Evolutionary conservation across 1,140 invertebrate species (phyloP).

Genomic region (Drosophila bocqueti): DNA sequence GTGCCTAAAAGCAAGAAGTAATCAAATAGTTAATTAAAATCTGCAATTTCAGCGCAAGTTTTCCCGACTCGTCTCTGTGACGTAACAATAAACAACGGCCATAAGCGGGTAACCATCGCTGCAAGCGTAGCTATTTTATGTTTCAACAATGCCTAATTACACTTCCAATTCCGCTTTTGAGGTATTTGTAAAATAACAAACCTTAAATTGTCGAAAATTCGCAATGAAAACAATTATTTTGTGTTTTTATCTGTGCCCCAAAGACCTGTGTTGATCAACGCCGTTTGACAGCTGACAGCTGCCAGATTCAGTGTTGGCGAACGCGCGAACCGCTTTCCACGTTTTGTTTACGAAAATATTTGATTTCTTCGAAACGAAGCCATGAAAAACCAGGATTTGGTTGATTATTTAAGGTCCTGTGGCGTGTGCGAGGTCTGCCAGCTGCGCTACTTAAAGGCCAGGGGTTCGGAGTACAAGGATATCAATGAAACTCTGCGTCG

Average conservation of each 20-base stretch:
- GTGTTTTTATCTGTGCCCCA: slow-evolving; percentile 21
- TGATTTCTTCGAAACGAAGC: background rate
- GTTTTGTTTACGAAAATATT: slow-evolving; percentile 62
- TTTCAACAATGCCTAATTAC: background rate
- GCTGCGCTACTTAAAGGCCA: slow-evolving; percentile 86
- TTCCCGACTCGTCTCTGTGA: slow-evolving; percentile 43
- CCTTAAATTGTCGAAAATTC: slow-evolving; percentile 50
- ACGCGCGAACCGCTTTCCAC: slow-evolving; percentile 30
- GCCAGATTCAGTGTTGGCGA: slow-evolving; percentile 14
- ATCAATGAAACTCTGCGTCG: slow-evolving; percentile 78
- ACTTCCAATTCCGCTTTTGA: too few species aligned
- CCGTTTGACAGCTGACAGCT: slow-evolving; percentile 9
- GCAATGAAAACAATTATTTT: slow-evolving; percentile 48
- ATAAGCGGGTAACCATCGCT: background rate
- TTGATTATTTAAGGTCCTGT: slow-evolving; percentile 83
- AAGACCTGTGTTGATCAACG: slow-evolving; percentile 11
- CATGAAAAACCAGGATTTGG: slow-evolving; percentile 83
- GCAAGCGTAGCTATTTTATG: too few species aligned
- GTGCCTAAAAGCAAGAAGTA: slow-evolving; percentile 16
- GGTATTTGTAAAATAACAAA: background rate
- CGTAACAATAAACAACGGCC: slow-evolving; percentile 68
- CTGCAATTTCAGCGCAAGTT: background rate
- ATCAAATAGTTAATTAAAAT: background rate
- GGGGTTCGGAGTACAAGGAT: slow-evolving; percentile 85
- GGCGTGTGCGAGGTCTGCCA: slow-evolving; percentile 87